phyloP scores from a whole-genome alignment of 1,140 invertebrate species.

The Bursaphelenchus mucronatus region DNA sequence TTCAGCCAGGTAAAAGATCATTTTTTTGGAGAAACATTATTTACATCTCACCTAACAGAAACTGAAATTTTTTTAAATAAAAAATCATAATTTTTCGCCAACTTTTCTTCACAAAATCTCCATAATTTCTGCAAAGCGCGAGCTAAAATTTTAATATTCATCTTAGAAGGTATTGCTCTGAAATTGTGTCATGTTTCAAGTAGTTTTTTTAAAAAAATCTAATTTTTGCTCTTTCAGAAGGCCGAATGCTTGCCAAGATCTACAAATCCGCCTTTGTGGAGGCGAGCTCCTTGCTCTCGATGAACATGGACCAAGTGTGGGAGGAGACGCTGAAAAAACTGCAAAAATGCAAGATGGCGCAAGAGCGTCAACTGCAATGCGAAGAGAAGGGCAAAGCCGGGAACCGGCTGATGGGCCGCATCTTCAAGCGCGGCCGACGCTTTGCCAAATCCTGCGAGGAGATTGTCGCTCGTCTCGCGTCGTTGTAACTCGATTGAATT shows the following conservation, averaged over 20 bases:
- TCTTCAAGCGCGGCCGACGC: slow-evolving; percentile 42
- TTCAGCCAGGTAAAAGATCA: too few species aligned
- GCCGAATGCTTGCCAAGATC: slow-evolving; percentile 55
- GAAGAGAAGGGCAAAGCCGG: not conserved
- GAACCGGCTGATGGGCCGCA: slow-evolving; percentile 25
- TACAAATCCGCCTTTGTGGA: slow-evolving; percentile 52
- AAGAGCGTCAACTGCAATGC: slow-evolving; percentile 1
- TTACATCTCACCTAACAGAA: too few species aligned
- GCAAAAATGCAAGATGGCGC: slow-evolving; percentile 34
- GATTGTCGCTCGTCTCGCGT: slow-evolving; percentile 38
- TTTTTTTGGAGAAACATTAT: too few species aligned
- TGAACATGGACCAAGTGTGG: slow-evolving; percentile 50
- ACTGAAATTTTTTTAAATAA: too few species aligned
- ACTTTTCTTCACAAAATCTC: too few species aligned
- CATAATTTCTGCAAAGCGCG: too few species aligned
- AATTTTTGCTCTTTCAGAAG: slow-evolving; percentile 39
- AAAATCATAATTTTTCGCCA: too few species aligned
- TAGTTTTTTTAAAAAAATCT: too few species aligned
- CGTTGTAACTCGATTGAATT: slow-evolving; percentile 25
- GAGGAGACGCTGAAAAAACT: slow-evolving; percentile 44
- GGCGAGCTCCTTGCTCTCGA: slow-evolving; percentile 43
- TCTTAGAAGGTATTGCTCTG: too few species aligned
- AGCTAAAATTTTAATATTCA: slow-evolving; percentile 3
- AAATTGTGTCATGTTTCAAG: too few species aligned
- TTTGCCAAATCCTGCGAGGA: slow-evolving; percentile 57